phyloP scores from a whole-genome alignment of 2,888 invertebrate species.

The Trilocha varians region DNA sequence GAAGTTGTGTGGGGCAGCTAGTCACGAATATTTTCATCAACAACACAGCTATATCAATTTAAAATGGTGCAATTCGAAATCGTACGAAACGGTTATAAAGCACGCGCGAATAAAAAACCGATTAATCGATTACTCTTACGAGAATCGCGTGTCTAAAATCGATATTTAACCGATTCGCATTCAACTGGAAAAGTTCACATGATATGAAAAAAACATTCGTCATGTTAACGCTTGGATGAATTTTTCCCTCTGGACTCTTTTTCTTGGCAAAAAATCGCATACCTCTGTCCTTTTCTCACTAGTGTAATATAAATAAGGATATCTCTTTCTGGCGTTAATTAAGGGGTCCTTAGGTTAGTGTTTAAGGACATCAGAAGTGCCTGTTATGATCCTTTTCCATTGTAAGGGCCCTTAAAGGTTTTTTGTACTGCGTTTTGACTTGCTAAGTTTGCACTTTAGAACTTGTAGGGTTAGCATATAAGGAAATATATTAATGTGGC shows the following conservation, averaged over 20 bases:
- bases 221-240: too few species aligned
- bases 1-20: too few species aligned
- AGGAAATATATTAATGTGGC: too few species aligned
- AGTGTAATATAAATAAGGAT: neutral
- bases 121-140: neutral
- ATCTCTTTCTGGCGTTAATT: constrained; percentile 46
- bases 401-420: constrained; percentile 37
- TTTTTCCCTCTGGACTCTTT: too few species aligned
- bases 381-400: constrained; percentile 62
- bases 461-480: constrained; percentile 8
- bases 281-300: neutral
- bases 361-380: constrained; percentile 50
- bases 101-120: neutral
- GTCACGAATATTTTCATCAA: too few species aligned
- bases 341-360: constrained; percentile 56
- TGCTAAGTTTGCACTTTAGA: constrained; percentile 20
- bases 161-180: neutral
- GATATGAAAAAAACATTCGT: neutral
- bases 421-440: constrained; percentile 36
- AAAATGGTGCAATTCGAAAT: neutral
- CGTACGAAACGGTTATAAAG: neutral
- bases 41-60: too few species aligned
- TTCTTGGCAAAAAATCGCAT: neutral
- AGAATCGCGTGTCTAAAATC: neutral
- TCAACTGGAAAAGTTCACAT: neutral